Evolutionary conservation across 1,140 invertebrate species (phyloP), one percentile per base, ranked within the genome.

Genomic region (Aphaenogaster rudis): DNA sequence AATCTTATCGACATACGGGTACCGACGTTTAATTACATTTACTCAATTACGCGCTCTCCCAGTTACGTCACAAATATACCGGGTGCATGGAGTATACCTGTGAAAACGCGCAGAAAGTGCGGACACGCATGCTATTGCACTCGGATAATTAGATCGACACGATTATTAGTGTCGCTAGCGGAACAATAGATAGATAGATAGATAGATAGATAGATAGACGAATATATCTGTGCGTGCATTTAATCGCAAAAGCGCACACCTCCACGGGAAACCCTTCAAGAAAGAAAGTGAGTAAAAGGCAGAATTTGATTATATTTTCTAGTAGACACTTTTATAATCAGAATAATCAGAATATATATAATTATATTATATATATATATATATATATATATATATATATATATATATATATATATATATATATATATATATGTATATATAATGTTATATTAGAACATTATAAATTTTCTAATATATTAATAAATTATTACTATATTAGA

Each of bases 91-190:
- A 63, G 3, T 71, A 71, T 81, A 59, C 13, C 21, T 61, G n/a
- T 28, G 21, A 69, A 80, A 48, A 48, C 54, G 77, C 50, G 86
- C 88, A 85, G 78, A 57, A 69, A 59, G 63, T 88, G 77, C 42
- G 69, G 69, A 84, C 64, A 85, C 50, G 69, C 74, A 50, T 74
- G 57, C 71, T 88, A 79, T 45, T 61, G 81, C 86, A 54, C 54
- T 85, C 88, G 88, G 39, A 57, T 52, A 80, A 54, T 90, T 90
- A 90, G 76, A 88, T 64, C 54, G 89, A 61, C 89, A 90, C 88
- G 67, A 21, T 84, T 84, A 82, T 59, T 91, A 90, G 90, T 91
- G 89, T 91, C 90, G 87, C 87, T 91, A 88, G 90, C 86, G 52
- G 61, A 78, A 91, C 87, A 90, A 66, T 91, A 91, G 88, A 85